Base-by-base conservation (phyloP, 2,797 vertebrate genomes). In the Pipistrellus pipistrellus region DNA sequence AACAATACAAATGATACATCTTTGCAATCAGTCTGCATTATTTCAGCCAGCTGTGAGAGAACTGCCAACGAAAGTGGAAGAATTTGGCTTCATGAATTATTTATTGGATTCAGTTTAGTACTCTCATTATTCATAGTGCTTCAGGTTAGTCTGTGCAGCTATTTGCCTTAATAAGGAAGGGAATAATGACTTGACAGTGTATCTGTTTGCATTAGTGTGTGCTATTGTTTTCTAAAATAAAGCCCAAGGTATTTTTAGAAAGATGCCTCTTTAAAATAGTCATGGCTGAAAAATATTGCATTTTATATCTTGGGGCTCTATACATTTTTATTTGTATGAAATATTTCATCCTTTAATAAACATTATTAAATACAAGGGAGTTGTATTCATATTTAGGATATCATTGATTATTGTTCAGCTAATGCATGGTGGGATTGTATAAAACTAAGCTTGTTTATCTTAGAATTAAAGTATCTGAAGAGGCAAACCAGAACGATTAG, bases 111-210 rank as follows among this genome's bases (percentile, higher is more conserved):
- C 71, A 55, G 62, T 93, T 96, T 95, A 95, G 94, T 91, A 85
- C 88, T 92, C 88, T 95, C 89, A 57, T 96, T 96, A 97, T 87
- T 94, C 96, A 95, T 91, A 96, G 88, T 93, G 88, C 90, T 95
- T 94, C 77, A 88, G 88, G 88, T 94, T 94, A 83, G 91, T 84
- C 73, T 59, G 44, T 68, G 84, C 75, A 82, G 80, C 88, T 94
- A 91, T 90, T 95, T 85, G n/a, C 94, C 93, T 96, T 95, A 93
- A 88, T 91, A 86, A 96, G 44, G 86, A 62, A 86, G 89, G 90
- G 94, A 96, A 94, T 90, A 96, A 85, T 93, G 96, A 72, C 64
- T 87, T 97, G 95, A 91, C 85, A 69, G 20, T 17, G 30, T 86
- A 88, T 89, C 91, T 95, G 17, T 93, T 93, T 85, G 53, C 95